phyloP scores from a whole-genome alignment of 1,140 invertebrate genomes.

The Steinernema khuongi region DNA sequence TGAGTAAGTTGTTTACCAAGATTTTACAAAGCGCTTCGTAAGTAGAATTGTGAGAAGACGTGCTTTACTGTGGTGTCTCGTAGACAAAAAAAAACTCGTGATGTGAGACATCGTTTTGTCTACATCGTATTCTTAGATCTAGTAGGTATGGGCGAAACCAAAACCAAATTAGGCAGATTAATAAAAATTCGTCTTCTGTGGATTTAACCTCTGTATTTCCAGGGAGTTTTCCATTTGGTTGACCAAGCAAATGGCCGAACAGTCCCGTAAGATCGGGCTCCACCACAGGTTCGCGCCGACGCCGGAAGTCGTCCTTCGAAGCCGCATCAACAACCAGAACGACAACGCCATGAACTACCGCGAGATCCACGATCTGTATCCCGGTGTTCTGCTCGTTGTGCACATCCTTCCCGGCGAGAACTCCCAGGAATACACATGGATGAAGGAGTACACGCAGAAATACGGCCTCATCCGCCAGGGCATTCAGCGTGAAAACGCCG shows the following conservation, averaged over 20 bases:
- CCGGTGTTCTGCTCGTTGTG: constrained; percentile 24
- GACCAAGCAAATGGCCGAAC: background rate
- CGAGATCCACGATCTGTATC: constrained; percentile 8
- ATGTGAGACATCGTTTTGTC: too few species aligned
- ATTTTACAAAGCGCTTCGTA: constrained; percentile 26
- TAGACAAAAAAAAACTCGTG: too few species aligned
- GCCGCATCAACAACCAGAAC: constrained; percentile 9
- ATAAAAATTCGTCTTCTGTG: background rate
- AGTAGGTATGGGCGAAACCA: too few species aligned
- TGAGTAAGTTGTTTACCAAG: background rate
- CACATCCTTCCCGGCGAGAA: constrained; percentile 28
- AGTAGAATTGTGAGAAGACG: constrained; percentile 18
- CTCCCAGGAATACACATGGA: constrained; percentile 30
- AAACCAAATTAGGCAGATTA: constrained; percentile 23
- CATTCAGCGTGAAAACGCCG: constrained; percentile 29
- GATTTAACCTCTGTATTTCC: background rate
- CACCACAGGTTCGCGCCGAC: background rate
- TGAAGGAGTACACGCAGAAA: constrained; percentile 22
- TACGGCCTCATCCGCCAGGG: constrained; percentile 33
- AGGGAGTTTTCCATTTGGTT: constrained; percentile 18
- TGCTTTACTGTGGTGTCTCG: constrained; percentile 25
- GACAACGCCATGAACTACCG: constrained; percentile 9
- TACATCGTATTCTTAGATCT: too few species aligned
- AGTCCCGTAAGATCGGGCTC: background rate
- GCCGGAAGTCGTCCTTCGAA: background rate